phyloP scores from a whole-genome alignment of 1,140 invertebrate genomes.

The Drosophila pseudoananassae region DNA sequence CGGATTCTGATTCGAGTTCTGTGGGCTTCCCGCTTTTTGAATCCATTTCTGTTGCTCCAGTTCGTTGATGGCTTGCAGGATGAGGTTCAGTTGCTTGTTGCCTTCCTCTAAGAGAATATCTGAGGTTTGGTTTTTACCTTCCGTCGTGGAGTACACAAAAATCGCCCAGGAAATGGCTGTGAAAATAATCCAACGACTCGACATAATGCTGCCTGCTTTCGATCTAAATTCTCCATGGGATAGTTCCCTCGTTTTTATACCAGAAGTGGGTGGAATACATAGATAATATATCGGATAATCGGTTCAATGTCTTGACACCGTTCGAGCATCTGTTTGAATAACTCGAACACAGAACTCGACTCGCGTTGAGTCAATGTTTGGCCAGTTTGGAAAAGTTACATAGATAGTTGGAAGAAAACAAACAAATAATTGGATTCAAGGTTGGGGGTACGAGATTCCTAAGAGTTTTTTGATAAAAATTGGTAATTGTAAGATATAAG shows the following conservation, averaged over 20 bases:
- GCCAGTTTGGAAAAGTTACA: neutral
- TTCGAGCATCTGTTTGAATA: conserved; percentile 26
- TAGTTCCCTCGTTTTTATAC: conserved; percentile 20
- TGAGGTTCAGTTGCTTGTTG: conserved; percentile 11
- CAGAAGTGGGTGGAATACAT: neutral
- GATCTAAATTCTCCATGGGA: neutral
- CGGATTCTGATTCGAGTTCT: neutral
- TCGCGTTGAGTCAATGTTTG: conserved; percentile 17
- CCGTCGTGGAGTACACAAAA: neutral
- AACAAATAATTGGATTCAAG: neutral
- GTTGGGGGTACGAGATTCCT: neutral
- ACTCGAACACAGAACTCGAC: neutral
- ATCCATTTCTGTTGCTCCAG: conserved; percentile 24
- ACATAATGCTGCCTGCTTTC: conserved; percentile 9
- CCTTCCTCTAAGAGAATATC: conserved; percentile 3
- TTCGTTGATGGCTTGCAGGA: conserved; percentile 52
- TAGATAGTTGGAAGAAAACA: conserved; percentile 11
- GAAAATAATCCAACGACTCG: conserved; percentile 5
- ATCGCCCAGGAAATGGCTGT: neutral
- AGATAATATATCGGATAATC: neutral
- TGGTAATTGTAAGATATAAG: no score
- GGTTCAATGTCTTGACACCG: conserved; percentile 53
- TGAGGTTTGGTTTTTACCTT: neutral
- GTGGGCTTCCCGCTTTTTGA: neutral
- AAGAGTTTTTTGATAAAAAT: neutral